phyloP scores from a whole-genome alignment of 2,113 vertebrate genomes.

The Podilymbus podiceps region DNA sequence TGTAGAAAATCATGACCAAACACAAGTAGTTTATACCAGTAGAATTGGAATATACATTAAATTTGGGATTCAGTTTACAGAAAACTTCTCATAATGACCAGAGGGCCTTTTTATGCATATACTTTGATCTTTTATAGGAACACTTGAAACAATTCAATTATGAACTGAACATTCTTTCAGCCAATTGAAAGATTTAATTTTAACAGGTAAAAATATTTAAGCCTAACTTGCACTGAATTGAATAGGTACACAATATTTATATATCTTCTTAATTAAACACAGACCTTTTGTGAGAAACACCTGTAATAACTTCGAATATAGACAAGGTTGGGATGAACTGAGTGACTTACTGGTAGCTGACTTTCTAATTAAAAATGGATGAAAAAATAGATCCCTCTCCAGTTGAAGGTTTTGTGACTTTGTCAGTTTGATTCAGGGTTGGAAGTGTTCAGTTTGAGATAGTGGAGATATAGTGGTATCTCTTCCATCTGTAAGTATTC shows the following conservation, averaged over 20 bases:
- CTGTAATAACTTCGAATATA: not conserved
- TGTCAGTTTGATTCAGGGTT: not conserved
- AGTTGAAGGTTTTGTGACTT: not conserved
- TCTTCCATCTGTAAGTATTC: not conserved
- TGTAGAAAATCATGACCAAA: not conserved
- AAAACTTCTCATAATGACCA: not conserved
- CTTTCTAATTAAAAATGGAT: not conserved
- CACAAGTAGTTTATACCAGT: not conserved
- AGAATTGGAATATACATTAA: not conserved
- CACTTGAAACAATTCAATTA: not conserved
- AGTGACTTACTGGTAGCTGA: not conserved
- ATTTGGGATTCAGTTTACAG: not conserved
- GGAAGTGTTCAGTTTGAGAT: not conserved
- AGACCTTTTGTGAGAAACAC: not conserved
- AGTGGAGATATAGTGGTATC: not conserved
- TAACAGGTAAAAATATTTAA: not conserved
- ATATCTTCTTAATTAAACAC: not conserved
- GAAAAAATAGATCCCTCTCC: not conserved
- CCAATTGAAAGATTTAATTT: not conserved
- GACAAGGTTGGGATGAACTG: not conserved
- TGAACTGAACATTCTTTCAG: not conserved
- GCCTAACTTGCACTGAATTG: not conserved
- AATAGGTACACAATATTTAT: not conserved
- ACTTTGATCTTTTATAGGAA: not conserved
- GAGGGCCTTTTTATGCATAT: not conserved